Conservation (phyloP, 2,888 invertebrate species). For the Diarsia brunnea region DNA sequence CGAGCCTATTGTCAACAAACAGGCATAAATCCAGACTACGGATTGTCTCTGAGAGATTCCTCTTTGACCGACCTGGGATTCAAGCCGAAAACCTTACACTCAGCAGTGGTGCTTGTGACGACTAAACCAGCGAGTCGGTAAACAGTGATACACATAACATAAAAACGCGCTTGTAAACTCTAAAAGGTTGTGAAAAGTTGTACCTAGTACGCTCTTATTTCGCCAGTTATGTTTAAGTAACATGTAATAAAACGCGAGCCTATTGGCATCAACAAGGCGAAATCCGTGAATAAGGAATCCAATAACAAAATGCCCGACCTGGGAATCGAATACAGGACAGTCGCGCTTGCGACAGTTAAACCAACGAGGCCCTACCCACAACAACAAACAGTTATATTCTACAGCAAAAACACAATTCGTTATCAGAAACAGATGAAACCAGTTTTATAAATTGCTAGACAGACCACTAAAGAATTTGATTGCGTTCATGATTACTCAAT, state of each 20-base stretch:
- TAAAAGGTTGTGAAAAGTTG: too few species aligned
- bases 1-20: not conserved
- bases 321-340: not conserved
- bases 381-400: not conserved
- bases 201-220: not conserved
- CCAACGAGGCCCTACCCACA: not conserved
- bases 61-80: too few species aligned
- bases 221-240: not conserved
- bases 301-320: not conserved
- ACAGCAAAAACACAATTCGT: not conserved
- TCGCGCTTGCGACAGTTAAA: not conserved
- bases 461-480: conserved; percentile 49
- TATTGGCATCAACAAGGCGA: too few species aligned
- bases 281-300: too few species aligned
- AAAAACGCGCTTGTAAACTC: too few species aligned
- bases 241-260: not conserved
- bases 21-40: not conserved
- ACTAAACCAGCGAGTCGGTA: too few species aligned
- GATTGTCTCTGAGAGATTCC: not conserved
- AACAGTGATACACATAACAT: too few species aligned
- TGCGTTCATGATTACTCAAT: conserved; percentile 52
- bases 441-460: conserved; percentile 28
- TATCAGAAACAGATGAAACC: conserved; percentile 31
- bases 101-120: too few species aligned
- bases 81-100: too few species aligned